These are phyloP conservation scores for Hycleus phaleratus DNA, from an alignment of 1,140 invertebrate species.

Conservation along the genomic window DNA sequence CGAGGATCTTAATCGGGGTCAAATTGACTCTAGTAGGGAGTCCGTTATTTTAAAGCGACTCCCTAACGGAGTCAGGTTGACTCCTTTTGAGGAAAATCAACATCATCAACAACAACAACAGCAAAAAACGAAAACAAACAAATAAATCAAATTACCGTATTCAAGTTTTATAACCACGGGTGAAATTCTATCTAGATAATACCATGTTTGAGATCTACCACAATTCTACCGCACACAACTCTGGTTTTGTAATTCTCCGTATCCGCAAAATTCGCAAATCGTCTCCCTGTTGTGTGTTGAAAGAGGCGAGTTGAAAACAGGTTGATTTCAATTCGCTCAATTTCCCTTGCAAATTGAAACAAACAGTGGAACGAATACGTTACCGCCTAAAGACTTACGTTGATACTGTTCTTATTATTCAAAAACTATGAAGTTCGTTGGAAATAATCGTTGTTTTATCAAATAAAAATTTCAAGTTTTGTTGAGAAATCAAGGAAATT, in stretches of 20 bases:
- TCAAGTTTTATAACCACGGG: too few species aligned
- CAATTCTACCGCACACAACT: too few species aligned
- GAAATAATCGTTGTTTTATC: too few species aligned
- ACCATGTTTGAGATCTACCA: background rate
- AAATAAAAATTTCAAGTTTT: too few species aligned
- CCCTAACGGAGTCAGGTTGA: constrained; percentile 95
- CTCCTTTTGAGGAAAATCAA: constrained; percentile 59
- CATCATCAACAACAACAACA: constrained; percentile 1
- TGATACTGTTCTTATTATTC: too few species aligned
- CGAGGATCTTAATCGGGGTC: constrained; percentile 64
- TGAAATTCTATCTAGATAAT: background rate
- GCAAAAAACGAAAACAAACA: too few species aligned
- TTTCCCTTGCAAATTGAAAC: constrained; percentile 13
- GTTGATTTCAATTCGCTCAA: constrained; percentile 9
- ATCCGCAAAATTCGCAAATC: too few species aligned
- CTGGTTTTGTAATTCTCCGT: too few species aligned
- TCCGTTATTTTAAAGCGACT: constrained; percentile 79
- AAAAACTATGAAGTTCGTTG: too few species aligned
- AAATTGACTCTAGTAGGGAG: constrained; percentile 97
- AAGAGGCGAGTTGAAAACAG: background rate
- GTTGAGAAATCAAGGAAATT: too few species aligned
- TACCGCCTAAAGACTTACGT: too few species aligned
- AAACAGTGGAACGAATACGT: background rate
- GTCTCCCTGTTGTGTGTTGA: too few species aligned
- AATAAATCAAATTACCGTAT: background rate